Conservation (phyloP, 2,797 vertebrate species). For the Caiman crocodilus region DNA sequence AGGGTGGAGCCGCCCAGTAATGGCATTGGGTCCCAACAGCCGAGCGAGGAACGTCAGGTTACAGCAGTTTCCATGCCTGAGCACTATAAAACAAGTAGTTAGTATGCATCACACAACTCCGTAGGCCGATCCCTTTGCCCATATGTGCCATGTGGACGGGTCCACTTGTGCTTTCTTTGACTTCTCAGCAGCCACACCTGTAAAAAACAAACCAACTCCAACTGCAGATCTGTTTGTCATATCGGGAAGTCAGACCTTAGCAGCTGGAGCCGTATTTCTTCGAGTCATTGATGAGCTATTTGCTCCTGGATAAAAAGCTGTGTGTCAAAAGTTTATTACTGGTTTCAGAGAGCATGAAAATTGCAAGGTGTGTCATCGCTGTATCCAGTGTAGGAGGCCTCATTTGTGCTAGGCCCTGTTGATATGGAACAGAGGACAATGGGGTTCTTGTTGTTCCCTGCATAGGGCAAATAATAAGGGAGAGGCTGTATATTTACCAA, state of each 20-base stretch:
- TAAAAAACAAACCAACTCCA: background rate
- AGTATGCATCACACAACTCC: background rate
- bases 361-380: background rate
- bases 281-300: background rate
- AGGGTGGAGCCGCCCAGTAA: background rate
- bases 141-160: background rate
- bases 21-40: background rate
- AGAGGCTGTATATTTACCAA: background rate
- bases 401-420: accelerated
- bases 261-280: background rate
- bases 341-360: background rate
- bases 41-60: accelerated
- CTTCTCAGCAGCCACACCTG: background rate
- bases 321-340: background rate
- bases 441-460: background rate
- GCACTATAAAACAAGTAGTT: background rate
- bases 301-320: accelerated
- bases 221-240: accelerated
- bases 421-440: background rate
- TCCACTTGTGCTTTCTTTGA: background rate
- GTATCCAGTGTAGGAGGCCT: background rate
- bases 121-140: background rate
- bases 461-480: background rate
- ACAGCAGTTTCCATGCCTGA: constrained; percentile 12
- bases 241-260: accelerated